A percentile compares a stretch with the other conserved stretches of the same genome.
Conservation (phyloP, 2,888 invertebrate species). For the Drosophila melanosoma region DNA sequence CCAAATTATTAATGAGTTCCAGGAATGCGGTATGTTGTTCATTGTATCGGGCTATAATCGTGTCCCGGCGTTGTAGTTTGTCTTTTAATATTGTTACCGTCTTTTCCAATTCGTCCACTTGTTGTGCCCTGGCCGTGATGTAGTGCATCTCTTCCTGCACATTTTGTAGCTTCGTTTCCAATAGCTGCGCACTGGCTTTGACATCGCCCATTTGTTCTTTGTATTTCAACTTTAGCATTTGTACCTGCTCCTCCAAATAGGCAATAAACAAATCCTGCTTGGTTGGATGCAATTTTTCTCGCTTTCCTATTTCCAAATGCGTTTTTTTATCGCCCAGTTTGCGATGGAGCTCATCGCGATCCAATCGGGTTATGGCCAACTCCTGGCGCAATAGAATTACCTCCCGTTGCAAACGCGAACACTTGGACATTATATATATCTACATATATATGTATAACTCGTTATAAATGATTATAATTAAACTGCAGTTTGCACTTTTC, state of each 20-base stretch:
- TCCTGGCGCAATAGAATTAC: constrained; percentile 42
- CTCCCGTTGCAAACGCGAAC: constrained; percentile 43
- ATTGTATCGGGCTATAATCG: constrained; percentile 53
- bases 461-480: not conserved
- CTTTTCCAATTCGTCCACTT: constrained; percentile 44
- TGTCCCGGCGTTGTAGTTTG: constrained; percentile 53
- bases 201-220: constrained; percentile 50
- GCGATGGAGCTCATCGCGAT: constrained; percentile 35
- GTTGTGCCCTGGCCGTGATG: constrained; percentile 40
- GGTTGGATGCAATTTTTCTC: not conserved
- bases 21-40: constrained; percentile 40
- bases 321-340: constrained; percentile 1
- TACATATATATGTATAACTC: not conserved
- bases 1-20: constrained; percentile 21
- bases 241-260: constrained; percentile 61
- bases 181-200: constrained; percentile 40
- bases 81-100: constrained; percentile 27
- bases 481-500: constrained; percentile 25
- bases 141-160: constrained; percentile 51
- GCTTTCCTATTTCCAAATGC: not conserved
- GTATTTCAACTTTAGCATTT: constrained; percentile 47
- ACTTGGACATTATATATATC: constrained; percentile 25
- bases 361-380: constrained; percentile 15
- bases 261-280: constrained; percentile 55
- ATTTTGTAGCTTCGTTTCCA: constrained; percentile 52